Conservation (phyloP, 64 coral and sea anemone genomes). For the Stichodactyla mertensii region DNA sequence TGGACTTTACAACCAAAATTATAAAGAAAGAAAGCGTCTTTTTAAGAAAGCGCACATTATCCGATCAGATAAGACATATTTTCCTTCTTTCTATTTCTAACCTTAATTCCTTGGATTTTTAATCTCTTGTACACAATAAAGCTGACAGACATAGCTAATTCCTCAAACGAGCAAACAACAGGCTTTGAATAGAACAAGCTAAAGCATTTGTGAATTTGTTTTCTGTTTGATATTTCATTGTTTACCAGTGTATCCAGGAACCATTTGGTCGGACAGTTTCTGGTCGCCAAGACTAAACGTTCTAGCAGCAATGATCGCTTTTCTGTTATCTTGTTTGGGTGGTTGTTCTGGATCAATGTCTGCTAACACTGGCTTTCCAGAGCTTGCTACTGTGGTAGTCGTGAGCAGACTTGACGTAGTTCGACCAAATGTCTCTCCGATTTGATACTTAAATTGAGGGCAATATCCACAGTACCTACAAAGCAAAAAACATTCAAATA, state of each 20-base stretch:
- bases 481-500: constrained; percentile 17
- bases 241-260: constrained; percentile 94
- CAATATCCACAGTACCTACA: constrained; percentile 92
- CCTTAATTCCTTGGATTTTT: neutral
- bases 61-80: neutral
- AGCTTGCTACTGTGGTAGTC: constrained; percentile 55
- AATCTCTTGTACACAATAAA: neutral
- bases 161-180: neutral
- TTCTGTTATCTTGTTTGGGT: constrained; percentile 54
- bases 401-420: constrained; percentile 84
- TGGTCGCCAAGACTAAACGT: constrained; percentile 86
- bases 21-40: neutral
- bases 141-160: neutral
- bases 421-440: constrained; percentile 91
- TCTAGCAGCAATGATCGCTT: constrained; percentile 48
- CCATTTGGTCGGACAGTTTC: constrained; percentile 86
- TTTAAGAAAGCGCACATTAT: neutral
- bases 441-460: constrained; percentile 98
- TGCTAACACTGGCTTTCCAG: constrained; percentile 73
- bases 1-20: neutral
- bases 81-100: neutral
- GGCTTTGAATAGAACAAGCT: neutral
- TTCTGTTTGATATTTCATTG: neutral
- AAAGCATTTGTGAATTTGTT: neutral
- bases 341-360: constrained; percentile 55